These are phyloP conservation scores for Sphenopsis melanotis DNA, from an alignment of 2,797 vertebrate genomes.

Conservation along the genomic window DNA sequence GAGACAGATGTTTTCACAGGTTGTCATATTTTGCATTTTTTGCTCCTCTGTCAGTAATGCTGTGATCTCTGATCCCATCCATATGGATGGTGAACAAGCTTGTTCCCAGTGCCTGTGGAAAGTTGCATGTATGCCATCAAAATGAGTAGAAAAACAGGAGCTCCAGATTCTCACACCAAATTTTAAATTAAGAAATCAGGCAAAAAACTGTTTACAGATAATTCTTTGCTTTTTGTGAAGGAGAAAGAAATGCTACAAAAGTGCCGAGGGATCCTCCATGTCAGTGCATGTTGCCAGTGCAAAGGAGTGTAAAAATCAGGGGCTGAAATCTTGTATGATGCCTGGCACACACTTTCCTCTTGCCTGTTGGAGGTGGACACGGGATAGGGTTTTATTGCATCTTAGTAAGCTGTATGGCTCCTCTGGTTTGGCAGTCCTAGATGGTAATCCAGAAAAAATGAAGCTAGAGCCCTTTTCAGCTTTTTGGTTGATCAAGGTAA, in stretches of 20 bases:
- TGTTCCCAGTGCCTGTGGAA: not conserved
- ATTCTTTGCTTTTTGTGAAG: not conserved
- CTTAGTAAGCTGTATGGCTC: not conserved
- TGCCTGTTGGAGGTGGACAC: not conserved
- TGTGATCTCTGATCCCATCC: slow-evolving; percentile 51
- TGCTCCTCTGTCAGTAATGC: not conserved
- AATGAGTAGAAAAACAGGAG: not conserved
- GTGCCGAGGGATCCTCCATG: not conserved
- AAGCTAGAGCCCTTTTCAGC: not conserved
- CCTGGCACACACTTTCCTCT: not conserved
- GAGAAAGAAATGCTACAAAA: not conserved
- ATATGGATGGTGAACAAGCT: not conserved
- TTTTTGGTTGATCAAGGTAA: not conserved
- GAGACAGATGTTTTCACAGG: slow-evolving; percentile 33
- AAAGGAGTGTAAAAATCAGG: not conserved
- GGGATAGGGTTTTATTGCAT: not conserved
- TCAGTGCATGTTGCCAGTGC: not conserved
- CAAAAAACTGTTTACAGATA: not conserved
- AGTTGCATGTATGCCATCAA: not conserved
- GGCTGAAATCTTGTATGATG: not conserved
- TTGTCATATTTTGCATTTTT: slow-evolving; percentile 18
- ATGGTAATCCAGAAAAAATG: not conserved
- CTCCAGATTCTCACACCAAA: not conserved
- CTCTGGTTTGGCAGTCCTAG: not conserved
- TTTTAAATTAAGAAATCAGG: not conserved